Percentiles rank a stretch among this genome's conserved stretches.
Conservation (phyloP, 2,888 invertebrate species). For the Leptodirus hochenwartii region DNA sequence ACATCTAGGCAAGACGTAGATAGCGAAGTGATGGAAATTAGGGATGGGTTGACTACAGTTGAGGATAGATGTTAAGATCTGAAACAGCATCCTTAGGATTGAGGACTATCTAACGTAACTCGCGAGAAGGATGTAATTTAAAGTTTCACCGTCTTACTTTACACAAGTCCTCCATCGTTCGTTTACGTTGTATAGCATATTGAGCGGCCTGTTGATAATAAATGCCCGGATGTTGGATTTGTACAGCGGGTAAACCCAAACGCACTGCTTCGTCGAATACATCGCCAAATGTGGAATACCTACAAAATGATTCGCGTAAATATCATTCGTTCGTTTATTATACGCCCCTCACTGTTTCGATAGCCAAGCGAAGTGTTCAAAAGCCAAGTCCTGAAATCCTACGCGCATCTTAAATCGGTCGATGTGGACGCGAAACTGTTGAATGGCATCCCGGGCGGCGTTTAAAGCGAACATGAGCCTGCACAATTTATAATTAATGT, state of each 20-base stretch:
- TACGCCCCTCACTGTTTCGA: conserved; percentile 63
- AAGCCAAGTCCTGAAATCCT: conserved; percentile 69
- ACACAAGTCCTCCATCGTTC: conserved; percentile 56
- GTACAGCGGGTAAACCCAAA: conserved; percentile 78
- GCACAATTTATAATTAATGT: conserved; percentile 91
- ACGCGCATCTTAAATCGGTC: conserved; percentile 69
- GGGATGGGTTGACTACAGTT: too few species aligned
- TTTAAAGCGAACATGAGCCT: conserved; percentile 75
- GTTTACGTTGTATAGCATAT: conserved; percentile 59
- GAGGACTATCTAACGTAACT: too few species aligned
- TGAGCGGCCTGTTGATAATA: conserved; percentile 93
- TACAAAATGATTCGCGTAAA: too few species aligned
- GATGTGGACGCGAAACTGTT: conserved; percentile 81
- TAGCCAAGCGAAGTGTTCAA: conserved; percentile 94
- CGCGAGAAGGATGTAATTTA: too few species aligned
- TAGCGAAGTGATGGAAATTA: too few species aligned
- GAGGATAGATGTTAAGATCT: too few species aligned
- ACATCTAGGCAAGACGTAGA: too few species aligned
- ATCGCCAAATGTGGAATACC: conserved; percentile 71
- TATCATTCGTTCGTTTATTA: conserved; percentile 3
- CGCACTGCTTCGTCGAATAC: conserved; percentile 91
- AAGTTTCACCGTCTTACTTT: too few species aligned
- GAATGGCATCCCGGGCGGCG: conserved; percentile 84
- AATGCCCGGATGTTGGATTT: conserved; percentile 94
- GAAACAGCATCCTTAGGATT: too few species aligned